Evolutionary conservation across 2,113 vertebrate genomes (phyloP).

Genomic region (Stomatorhinus ivindoensis): DNA sequence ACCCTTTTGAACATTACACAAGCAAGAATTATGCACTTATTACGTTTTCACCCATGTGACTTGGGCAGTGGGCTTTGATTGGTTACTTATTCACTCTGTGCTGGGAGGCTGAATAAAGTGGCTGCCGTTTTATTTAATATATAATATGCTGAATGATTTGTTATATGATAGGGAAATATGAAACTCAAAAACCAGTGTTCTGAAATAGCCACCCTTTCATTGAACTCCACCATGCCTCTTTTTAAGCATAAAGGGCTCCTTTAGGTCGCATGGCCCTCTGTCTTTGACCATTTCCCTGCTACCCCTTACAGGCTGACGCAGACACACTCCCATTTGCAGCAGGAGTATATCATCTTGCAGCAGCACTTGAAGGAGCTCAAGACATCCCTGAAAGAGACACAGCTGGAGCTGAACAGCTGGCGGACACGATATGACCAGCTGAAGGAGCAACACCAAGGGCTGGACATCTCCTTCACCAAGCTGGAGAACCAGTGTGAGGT

Average conservation of each 20-base stretch:
- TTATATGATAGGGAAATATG: neutral
- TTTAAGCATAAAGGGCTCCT: neutral
- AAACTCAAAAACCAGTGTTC: neutral
- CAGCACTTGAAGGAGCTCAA: constrained; percentile 76
- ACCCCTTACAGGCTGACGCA: constrained; percentile 62
- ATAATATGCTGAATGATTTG: neutral
- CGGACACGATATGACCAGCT: constrained; percentile 75
- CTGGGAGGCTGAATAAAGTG: neutral
- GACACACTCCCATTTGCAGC: constrained; percentile 66
- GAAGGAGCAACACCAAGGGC: constrained; percentile 79
- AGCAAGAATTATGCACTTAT: neutral
- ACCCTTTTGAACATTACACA: too few relatives aligned
- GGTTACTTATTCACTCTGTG: neutral
- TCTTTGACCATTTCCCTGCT: neutral
- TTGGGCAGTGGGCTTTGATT: neutral
- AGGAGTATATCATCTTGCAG: constrained; percentile 73
- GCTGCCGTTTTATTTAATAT: neutral
- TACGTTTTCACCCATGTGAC: neutral
- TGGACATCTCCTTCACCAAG: constrained; percentile 88
- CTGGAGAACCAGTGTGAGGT: constrained; percentile 91
- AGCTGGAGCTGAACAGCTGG: constrained; percentile 77
- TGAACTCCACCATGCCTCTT: neutral
- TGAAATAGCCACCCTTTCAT: neutral
- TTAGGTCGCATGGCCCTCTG: neutral
- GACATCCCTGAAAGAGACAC: constrained; percentile 67